A percentile compares a stretch with the other conserved stretches of the same genome.
phyloP scores from a whole-genome alignment of 2,888 invertebrate genomes.

The Cheilosia soror region DNA sequence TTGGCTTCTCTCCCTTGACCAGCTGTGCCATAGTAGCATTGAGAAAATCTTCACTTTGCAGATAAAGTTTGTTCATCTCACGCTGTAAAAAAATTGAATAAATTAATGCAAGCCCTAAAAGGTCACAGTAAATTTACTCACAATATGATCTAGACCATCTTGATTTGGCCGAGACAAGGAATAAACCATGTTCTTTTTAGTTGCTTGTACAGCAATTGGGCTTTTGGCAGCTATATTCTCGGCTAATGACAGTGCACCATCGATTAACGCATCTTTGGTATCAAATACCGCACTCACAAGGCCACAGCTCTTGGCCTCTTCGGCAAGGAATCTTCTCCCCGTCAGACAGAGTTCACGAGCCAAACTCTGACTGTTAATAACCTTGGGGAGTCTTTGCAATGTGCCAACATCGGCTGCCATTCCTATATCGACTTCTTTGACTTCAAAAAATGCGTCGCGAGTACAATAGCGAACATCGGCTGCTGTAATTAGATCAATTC shows the following conservation, averaged over 20 bases:
- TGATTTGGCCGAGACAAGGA: conserved; percentile 94
- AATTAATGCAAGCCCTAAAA: background rate
- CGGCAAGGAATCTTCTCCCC: conserved; percentile 90
- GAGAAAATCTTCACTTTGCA: conserved; percentile 95
- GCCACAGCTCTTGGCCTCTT: conserved; percentile 92
- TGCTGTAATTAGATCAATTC: conserved; percentile 93
- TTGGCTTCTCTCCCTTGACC: conserved; percentile 88
- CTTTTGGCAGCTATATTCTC: conserved; percentile 93
- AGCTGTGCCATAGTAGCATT: conserved; percentile 90
- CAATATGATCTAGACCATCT: conserved; percentile 95
- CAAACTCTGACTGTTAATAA: conserved; percentile 93
- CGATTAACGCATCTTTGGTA: conserved; percentile 85
- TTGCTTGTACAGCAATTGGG: conserved; percentile 97
- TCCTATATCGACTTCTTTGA: conserved; percentile 94
- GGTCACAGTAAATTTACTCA: conserved; percentile 84
- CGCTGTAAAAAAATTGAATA: conserved; percentile 86
- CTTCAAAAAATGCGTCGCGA: conserved; percentile 93
- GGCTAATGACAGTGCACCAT: conserved; percentile 90
- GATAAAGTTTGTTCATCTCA: conserved; percentile 91
- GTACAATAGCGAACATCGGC: conserved; percentile 97
- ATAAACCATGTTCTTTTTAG: conserved; percentile 93
- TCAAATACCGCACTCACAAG: conserved; percentile 89
- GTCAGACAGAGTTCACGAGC: conserved; percentile 95
- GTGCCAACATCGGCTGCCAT: conserved; percentile 98
- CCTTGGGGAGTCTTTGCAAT: conserved; percentile 95